Evolutionary conservation across 2,797 vertebrate genomes (phyloP).

Genomic region (Bryconaethiops microstoma): DNA sequence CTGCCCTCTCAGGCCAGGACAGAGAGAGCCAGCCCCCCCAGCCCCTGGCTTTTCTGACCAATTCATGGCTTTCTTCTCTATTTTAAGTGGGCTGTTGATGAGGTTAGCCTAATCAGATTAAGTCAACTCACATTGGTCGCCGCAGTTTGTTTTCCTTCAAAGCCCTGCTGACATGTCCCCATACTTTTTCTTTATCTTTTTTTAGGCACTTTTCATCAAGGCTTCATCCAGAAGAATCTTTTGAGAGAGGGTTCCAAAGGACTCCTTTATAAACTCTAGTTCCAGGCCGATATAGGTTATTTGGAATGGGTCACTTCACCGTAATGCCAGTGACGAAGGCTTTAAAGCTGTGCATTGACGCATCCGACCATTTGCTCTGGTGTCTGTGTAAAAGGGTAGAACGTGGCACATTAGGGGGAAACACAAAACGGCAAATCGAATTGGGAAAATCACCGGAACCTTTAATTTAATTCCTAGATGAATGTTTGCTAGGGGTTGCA

Average conservation of each 20-base stretch:
- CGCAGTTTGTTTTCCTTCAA: conserved; percentile 90
- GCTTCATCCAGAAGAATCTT: conserved; percentile 74
- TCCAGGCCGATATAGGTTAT: conserved; percentile 82
- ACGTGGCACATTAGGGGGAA: conserved; percentile 76
- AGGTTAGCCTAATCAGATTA: conserved; percentile 97
- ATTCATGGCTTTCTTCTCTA: conserved; percentile 84
- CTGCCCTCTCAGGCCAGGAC: conserved; percentile 76
- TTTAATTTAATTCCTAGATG: conserved; percentile 77
- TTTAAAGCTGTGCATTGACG: conserved; percentile 85
- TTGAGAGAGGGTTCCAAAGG: conserved; percentile 82
- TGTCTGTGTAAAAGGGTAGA: conserved; percentile 68
- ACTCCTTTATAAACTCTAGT: conserved; percentile 84
- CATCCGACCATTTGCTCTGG: conserved; percentile 81
- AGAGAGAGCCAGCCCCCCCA: conserved; percentile 44
- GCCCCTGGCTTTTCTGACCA: conserved; percentile 72
- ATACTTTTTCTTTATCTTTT: conserved; percentile 85
- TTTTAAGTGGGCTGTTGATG: conserved; percentile 89
- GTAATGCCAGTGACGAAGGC: conserved; percentile 79
- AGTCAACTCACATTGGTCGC: conserved; percentile 88
- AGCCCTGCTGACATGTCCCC: conserved; percentile 84
- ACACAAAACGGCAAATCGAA: conserved; percentile 79
- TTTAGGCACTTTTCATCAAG: conserved; percentile 84
- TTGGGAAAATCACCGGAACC: conserved; percentile 80
- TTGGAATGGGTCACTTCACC: conserved; percentile 91
- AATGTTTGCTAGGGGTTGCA: conserved; percentile 71